Percentiles rank a stretch among this genome's conserved stretches.
Conservation (phyloP, 53 echinoderm and acorn worm species). For the Henricia sp. region DNA sequence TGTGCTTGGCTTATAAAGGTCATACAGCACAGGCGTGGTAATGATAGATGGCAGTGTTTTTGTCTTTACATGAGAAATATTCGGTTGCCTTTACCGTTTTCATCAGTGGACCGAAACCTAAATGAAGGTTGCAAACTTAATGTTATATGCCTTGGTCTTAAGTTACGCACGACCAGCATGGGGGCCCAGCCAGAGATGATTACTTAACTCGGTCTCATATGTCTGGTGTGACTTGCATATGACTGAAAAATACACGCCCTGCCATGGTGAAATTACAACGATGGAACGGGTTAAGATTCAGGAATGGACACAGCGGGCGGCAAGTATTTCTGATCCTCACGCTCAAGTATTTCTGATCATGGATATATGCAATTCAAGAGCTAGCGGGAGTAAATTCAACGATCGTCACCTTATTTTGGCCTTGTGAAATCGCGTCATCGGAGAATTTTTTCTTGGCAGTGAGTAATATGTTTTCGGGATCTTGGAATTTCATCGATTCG, state of each 20-base stretch:
- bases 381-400: no score
- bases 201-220: slow-evolving; percentile 54
- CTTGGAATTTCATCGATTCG: no score
- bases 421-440: no score
- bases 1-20: slow-evolving; percentile 1
- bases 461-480: no score
- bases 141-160: neutral
- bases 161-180: slow-evolving; percentile 31
- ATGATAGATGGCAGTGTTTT: slow-evolving; percentile 44
- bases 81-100: slow-evolving; percentile 27
- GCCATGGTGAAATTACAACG: no score
- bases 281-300: no score
- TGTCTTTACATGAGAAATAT: slow-evolving; percentile 33
- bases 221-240: slow-evolving; percentile 1
- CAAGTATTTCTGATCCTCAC: no score
- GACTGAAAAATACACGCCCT: slow-evolving; percentile 12
- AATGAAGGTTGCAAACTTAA: slow-evolving; percentile 15
- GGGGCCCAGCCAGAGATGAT: slow-evolving; percentile 23
- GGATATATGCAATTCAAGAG: no score
- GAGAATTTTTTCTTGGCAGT: no score
- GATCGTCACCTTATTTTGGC: no score
- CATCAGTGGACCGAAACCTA: slow-evolving; percentile 13
- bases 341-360: no score
- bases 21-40: neutral
- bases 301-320: no score